Conservation (phyloP, 2,797 vertebrate genomes). For the Rhinatrema bivittatum region DNA sequence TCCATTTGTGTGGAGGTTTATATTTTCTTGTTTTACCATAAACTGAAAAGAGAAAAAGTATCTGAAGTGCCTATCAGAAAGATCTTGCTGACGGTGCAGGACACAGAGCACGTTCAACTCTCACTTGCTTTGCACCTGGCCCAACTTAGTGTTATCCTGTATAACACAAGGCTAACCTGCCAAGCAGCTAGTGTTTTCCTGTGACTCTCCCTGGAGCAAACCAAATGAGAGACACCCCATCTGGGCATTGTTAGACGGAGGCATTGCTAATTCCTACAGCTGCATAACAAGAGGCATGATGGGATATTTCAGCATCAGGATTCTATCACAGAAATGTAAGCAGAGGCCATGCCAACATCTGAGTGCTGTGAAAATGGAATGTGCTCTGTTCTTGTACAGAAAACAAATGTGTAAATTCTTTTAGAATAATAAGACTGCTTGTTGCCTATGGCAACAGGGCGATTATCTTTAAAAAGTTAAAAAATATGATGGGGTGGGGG, state of each 20-base stretch:
- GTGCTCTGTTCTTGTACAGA: not conserved
- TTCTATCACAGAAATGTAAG: not conserved
- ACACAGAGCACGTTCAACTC: too few relatives aligned
- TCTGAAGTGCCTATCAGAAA: too few relatives aligned
- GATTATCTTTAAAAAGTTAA: slow-evolving; percentile 5
- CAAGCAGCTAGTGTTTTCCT: too few relatives aligned
- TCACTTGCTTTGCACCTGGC: too few relatives aligned
- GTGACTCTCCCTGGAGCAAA: not conserved
- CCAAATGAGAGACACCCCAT: slow-evolving; percentile 1
- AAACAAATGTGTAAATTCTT: slow-evolving; percentile 13
- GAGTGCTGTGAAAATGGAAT: not conserved
- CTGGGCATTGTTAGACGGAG: not conserved
- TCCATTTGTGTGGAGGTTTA: too few relatives aligned
- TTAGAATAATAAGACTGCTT: slow-evolving; percentile 1
- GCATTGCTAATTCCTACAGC: slow-evolving; percentile 8
- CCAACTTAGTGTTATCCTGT: too few relatives aligned
- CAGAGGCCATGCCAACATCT: not conserved
- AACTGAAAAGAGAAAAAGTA: too few relatives aligned
- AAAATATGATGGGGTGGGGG: too few relatives aligned
- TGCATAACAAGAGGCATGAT: not conserved
- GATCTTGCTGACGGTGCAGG: too few relatives aligned
- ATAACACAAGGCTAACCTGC: not conserved
- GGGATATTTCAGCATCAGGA: slow-evolving; percentile 1
- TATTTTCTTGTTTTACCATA: too few relatives aligned
- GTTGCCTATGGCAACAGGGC: not conserved